phyloP scores from a whole-genome alignment of 2,888 invertebrate genomes.

The Dicycla oo region DNA sequence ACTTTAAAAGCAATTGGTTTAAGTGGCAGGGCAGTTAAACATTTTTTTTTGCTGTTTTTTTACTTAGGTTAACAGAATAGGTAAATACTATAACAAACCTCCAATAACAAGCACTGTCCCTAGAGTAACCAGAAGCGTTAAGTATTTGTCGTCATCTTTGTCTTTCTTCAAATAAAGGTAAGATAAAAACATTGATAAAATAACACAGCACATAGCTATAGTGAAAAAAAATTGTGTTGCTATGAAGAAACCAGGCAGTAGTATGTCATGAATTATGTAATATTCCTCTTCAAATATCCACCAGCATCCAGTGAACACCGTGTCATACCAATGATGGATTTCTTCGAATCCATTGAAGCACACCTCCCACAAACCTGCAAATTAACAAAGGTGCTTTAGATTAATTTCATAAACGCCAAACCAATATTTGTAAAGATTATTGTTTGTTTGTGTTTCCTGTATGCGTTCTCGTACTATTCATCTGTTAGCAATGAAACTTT shows the following conservation, averaged over 20 bases:
- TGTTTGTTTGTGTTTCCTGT: background rate
- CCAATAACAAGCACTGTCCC: slow-evolving; percentile 93
- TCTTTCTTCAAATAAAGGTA: slow-evolving; percentile 94
- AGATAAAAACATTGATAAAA: slow-evolving; percentile 94
- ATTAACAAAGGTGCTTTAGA: background rate
- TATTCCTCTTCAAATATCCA: slow-evolving; percentile 99
- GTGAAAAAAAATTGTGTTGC: slow-evolving; percentile 98
- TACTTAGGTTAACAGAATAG: background rate
- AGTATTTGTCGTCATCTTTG: slow-evolving; percentile 94
- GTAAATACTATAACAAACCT: slow-evolving; percentile 80
- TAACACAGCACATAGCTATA: slow-evolving; percentile 94
- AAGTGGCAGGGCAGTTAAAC: too few species aligned
- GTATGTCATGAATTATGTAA: slow-evolving; percentile 97
- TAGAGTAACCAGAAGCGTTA: slow-evolving; percentile 93
- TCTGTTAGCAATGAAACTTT: background rate
- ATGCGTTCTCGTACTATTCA: background rate
- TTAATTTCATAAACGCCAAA: background rate
- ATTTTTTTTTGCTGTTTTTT: background rate
- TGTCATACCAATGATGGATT: slow-evolving; percentile 96
- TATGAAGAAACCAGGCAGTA: slow-evolving; percentile 97
- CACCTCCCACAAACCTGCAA: slow-evolving; percentile 97
- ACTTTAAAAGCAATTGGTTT: background rate
- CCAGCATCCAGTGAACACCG: slow-evolving; percentile 96
- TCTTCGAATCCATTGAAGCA: slow-evolving; percentile 97
- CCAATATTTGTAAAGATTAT: too few species aligned